Percentiles rank a stretch among this genome's conserved stretches.
phyloP scores from a whole-genome alignment of 2,113 vertebrate species.

The Elephas maximus region DNA sequence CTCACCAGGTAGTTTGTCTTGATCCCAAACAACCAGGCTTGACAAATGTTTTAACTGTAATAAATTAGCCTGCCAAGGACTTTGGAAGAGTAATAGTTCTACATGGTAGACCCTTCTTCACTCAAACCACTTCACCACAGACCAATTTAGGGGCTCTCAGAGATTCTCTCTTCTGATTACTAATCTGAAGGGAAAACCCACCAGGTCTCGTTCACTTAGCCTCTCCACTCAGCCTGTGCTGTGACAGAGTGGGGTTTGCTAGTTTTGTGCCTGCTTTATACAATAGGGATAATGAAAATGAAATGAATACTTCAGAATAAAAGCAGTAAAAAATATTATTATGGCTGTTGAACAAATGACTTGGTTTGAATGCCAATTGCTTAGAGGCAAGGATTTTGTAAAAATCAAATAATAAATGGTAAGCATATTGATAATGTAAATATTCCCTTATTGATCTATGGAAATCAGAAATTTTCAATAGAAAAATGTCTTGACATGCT shows the following conservation, averaged over 20 bases:
- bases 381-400: conserved; percentile 69
- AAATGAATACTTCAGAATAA: conserved; percentile 65
- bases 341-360: conserved; percentile 67
- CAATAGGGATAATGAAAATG: conserved; percentile 24
- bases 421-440: conserved; percentile 55
- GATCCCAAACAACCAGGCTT: background rate
- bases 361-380: conserved; percentile 72
- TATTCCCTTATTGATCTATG: conserved; percentile 74
- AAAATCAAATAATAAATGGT: conserved; percentile 75
- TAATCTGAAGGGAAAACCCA: background rate
- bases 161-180: background rate
- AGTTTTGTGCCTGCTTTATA: background rate
- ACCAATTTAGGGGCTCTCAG: background rate
- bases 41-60: background rate
- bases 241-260: background rate
- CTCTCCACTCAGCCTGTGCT: background rate
- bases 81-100: background rate
- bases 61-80: background rate
- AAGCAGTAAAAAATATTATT: conserved; percentile 59
- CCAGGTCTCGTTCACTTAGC: background rate
- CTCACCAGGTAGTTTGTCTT: background rate
- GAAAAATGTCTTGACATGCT: background rate
- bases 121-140: background rate
- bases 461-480: conserved; percentile 69
- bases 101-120: background rate